Percentiles rank a stretch among this genome's conserved stretches.
phyloP scores from a whole-genome alignment of 2,888 invertebrate species.

The Oxycera nigricornis region DNA sequence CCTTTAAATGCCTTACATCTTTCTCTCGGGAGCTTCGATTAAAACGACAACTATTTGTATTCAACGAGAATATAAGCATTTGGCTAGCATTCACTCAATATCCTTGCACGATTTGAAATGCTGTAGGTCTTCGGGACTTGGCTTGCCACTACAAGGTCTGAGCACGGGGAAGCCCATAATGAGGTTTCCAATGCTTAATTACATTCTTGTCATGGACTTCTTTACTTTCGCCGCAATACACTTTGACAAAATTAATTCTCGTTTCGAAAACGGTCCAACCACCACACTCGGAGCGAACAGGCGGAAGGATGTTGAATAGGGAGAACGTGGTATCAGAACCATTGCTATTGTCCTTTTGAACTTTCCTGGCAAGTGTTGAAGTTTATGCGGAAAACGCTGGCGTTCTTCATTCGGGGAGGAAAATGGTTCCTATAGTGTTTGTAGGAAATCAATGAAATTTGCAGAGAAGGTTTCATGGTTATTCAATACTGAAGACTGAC shows the following conservation, averaged over 20 bases:
- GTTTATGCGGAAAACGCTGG: not conserved
- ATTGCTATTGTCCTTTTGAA: not conserved
- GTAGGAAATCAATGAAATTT: too few species aligned
- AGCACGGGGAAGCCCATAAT: not conserved
- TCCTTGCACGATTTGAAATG: not conserved
- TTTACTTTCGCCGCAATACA: slow-evolving; percentile 40
- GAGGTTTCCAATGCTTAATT: slow-evolving; percentile 39
- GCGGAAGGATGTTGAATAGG: not conserved
- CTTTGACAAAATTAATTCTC: slow-evolving; percentile 37
- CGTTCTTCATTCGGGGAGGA: not conserved
- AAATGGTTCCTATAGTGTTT: not conserved
- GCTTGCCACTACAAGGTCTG: not conserved
- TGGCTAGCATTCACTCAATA: not conserved
- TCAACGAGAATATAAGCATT: slow-evolving; percentile 24
- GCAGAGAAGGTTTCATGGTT: too few species aligned
- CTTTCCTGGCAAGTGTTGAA: not conserved
- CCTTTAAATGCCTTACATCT: slow-evolving; percentile 15
- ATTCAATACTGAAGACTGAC: too few species aligned
- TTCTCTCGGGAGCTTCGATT: not conserved
- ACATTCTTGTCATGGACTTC: slow-evolving; percentile 41
- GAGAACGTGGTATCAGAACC: not conserved
- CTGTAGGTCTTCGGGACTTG: not conserved
- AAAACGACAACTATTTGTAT: slow-evolving; percentile 36
- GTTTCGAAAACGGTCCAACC: not conserved
- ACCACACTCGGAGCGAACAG: not conserved